These are phyloP conservation scores for Lordiphosa stackelbergi DNA, from an alignment of 1,140 invertebrate species.

Conservation along the genomic window DNA sequence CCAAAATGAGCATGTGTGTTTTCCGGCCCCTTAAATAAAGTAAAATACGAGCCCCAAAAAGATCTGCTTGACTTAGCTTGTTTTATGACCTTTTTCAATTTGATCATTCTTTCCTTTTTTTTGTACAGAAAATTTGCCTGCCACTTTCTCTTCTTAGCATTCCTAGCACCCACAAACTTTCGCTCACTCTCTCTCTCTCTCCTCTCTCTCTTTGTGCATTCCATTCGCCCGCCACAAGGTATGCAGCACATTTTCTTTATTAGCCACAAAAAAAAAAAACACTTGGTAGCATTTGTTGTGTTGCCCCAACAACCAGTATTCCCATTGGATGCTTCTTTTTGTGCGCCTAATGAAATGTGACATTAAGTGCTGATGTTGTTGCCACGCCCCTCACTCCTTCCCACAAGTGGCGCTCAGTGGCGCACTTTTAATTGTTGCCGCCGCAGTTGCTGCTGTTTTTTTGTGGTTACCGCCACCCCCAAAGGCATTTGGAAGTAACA, in stretches of 20 bases:
- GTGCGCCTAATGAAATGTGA: constrained; percentile 64
- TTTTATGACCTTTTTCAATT: background rate
- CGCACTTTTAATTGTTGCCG: constrained; percentile 69
- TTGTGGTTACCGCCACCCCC: constrained; percentile 30
- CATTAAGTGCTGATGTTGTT: constrained; percentile 61
- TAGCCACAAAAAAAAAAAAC: constrained; percentile 36
- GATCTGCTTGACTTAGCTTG: no score
- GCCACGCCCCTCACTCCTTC: constrained; percentile 32
- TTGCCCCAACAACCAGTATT: constrained; percentile 9
- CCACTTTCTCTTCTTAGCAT: no score
- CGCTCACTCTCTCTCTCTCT: background rate
- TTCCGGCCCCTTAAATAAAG: no score
- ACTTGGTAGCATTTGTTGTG: constrained; percentile 20
- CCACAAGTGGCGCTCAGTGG: constrained; percentile 51
- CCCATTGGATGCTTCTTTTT: constrained; percentile 19
- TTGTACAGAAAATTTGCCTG: background rate
- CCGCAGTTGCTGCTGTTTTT: constrained; percentile 10
- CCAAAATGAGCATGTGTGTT: no score
- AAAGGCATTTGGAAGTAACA: constrained; percentile 28
- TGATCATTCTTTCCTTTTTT: constrained; percentile 8
- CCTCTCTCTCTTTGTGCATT: background rate
- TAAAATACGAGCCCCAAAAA: no score
- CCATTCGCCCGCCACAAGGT: constrained; percentile 35
- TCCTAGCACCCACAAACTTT: background rate
- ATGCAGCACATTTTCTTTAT: constrained; percentile 70